Evolutionary conservation across 2,797 vertebrate genomes (phyloP), one percentile per base, ranked within the genome.

Genomic region (Cetoscarus ocellatus): DNA sequence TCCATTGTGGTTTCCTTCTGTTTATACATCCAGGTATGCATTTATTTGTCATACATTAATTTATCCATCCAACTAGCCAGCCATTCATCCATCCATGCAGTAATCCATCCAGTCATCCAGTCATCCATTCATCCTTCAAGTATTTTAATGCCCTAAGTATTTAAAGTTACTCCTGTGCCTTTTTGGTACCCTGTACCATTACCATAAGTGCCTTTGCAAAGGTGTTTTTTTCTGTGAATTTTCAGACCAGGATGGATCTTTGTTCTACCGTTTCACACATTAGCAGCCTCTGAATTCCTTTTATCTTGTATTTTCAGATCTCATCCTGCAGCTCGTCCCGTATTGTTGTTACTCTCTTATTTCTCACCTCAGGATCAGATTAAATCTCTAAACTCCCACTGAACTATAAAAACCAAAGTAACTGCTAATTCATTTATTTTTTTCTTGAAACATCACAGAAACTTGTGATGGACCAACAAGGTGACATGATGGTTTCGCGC

Each of bases 301-400:
- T 0, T 3, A 75, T 82, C 90, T 81, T 73, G 56, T 85, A 87
- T 91, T 87, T 86, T 70, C 65, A 59, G 45, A 82, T 19, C 14
- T 36, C 18, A 50, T 75, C 81, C 77, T 66, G 42, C 48, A 47
- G 55, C 44, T 61, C 56, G 3, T 65, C 81, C 74, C 69, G 48
- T 85, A 80, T 89, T 85, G 75, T 83, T 83, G 39, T 66, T 75
- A 0, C 67, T 78, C 73, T 62, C 67, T 69, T 64, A 73, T 81
- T 84, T 87, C 72, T 66, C 19, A 3, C 66, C 53, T 60, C 45
- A 47, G 53, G 70, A 55, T 57, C 54, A 77, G 83, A 86, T 87
- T 71, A 72, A 70, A 86, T 77, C 70, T 78, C 51, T 79, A 62
- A 82, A 64, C 82, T 85, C 61, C 43, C 68, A 65, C 58, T 84